phyloP scores from a whole-genome alignment of 2,888 invertebrate genomes.

The Chirona hameri region DNA sequence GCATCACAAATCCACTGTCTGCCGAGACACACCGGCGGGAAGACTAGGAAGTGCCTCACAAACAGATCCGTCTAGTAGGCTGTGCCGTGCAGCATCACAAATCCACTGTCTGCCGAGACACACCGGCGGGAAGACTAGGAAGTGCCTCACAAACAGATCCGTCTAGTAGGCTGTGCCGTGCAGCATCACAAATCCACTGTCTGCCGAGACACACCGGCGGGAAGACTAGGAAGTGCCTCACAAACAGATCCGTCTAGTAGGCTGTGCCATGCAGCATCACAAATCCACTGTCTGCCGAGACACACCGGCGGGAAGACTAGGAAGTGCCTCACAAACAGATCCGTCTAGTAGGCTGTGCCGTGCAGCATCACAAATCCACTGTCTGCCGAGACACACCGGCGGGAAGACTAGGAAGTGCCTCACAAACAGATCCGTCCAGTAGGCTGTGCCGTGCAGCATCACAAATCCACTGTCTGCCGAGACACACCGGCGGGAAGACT shows the following conservation, averaged over 20 bases:
- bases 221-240: constrained; percentile 75
- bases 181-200: constrained; percentile 85
- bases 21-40: constrained; percentile 39
- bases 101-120: constrained; percentile 68
- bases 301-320: too few relatives aligned
- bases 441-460: constrained; percentile 84
- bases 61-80: constrained; percentile 96
- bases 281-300: constrained; percentile 75
- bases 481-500: too few relatives aligned
- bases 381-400: constrained; percentile 65
- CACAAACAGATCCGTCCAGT: constrained; percentile 94
- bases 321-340: constrained; percentile 87
- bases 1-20: constrained; percentile 88
- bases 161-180: constrained; percentile 95
- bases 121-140: constrained; percentile 55
- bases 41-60: constrained; percentile 88
- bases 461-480: constrained; percentile 81
- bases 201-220: constrained; percentile 50
- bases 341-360: constrained; percentile 93
- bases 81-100: constrained; percentile 86
- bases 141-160: constrained; percentile 88
- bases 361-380: constrained; percentile 88
- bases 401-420: too few relatives aligned
- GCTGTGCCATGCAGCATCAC: constrained; percentile 88
- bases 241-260: constrained; percentile 94